Evolutionary conservation across 1,140 invertebrate species (phyloP).

Genomic region (Uloborus diversus): DNA sequence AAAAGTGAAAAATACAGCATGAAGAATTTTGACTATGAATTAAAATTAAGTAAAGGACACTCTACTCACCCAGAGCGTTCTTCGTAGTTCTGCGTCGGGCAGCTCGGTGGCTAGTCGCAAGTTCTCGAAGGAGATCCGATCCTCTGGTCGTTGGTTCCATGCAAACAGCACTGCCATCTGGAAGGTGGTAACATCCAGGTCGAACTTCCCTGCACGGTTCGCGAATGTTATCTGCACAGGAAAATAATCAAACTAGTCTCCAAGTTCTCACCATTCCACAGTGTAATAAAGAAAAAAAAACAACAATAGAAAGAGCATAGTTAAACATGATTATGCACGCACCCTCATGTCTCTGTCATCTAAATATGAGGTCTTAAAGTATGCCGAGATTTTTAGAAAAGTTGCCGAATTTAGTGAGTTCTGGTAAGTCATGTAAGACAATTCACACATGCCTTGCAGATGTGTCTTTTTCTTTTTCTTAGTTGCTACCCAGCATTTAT

Average conservation of each 20-base stretch:
- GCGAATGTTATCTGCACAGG: conserved; percentile 85
- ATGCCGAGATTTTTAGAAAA: too few species aligned
- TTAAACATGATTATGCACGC: neutral
- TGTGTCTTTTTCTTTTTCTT: too few species aligned
- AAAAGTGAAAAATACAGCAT: too few species aligned
- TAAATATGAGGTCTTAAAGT: too few species aligned
- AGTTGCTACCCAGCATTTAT: too few species aligned
- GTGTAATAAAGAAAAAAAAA: conserved; percentile 35
- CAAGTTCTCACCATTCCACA: neutral
- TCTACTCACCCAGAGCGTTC: conserved; percentile 86
- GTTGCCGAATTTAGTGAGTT: too few species aligned
- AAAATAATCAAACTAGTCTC: too few species aligned
- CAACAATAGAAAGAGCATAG: conserved; percentile 5
- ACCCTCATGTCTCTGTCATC: too few species aligned
- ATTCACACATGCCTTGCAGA: too few species aligned
- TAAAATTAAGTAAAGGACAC: neutral
- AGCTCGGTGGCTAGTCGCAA: conserved; percentile 94
- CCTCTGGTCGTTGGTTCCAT: conserved; percentile 94
- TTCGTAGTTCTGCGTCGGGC: conserved; percentile 92
- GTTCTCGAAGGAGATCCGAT: conserved; percentile 95
- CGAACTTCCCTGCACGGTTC: conserved; percentile 92
- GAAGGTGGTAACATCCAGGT: conserved; percentile 98
- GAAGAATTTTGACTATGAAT: neutral
- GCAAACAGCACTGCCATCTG: conserved; percentile 99
- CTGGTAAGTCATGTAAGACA: too few species aligned